Conservation (phyloP, 2,888 invertebrate genomes). For the Petrolisthes cinctipes region DNA sequence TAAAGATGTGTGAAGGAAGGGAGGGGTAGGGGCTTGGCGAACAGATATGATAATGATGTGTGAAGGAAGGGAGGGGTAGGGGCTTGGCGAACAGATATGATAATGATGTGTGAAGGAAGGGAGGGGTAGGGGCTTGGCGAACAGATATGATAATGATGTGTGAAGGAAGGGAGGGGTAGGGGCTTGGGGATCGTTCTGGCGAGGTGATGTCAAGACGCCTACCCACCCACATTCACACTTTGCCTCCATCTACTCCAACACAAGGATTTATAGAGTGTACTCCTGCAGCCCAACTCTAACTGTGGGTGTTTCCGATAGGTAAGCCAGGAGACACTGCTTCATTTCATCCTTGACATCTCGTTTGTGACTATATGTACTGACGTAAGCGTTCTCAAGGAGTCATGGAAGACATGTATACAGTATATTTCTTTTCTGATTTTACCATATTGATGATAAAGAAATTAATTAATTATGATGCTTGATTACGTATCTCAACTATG, state of each 20-base stretch:
- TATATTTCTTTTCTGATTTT: no score
- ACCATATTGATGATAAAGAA: no score
- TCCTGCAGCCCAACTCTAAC: background rate
- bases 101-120: no score
- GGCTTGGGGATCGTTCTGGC: no score
- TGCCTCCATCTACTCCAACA: background rate
- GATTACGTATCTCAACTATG: no score
- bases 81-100: no score
- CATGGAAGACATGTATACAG: background rate
- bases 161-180: no score
- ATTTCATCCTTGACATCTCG: slow-evolving; percentile 21
- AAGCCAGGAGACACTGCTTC: slow-evolving; percentile 21
- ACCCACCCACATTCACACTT: slow-evolving; percentile 18
- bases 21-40: background rate
- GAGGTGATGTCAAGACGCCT: no score
- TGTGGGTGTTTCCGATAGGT: slow-evolving; percentile 1
- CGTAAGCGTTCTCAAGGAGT: background rate
- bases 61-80: no score
- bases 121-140: no score
- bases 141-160: no score
- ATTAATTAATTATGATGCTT: no score
- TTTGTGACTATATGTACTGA: slow-evolving; percentile 14
- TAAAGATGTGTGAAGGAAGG: background rate
- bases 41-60: background rate
- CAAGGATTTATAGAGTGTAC: background rate